Percentiles rank a stretch among this genome's conserved stretches.
phyloP scores from a whole-genome alignment of 2,797 vertebrate genomes.

The Malacoctenus gilli region DNA sequence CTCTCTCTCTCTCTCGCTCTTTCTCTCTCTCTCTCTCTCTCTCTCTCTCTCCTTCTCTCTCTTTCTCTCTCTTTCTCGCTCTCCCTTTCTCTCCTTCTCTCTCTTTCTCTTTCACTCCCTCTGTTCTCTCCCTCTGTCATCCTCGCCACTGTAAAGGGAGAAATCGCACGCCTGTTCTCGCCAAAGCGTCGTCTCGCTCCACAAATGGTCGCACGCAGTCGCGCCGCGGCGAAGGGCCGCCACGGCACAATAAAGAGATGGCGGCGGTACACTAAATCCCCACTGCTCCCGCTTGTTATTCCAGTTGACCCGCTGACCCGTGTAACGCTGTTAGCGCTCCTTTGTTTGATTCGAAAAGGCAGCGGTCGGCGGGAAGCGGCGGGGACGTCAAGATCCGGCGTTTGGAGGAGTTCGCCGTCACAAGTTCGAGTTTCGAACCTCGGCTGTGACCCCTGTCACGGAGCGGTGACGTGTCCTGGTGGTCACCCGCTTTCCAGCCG shows the following conservation, averaged over 20 bases:
- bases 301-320: slow-evolving; percentile 49
- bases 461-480: too few species aligned
- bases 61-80: slow-evolving; percentile 41
- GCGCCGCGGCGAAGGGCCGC: slow-evolving; percentile 11
- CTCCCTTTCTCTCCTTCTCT: too few species aligned
- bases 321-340: slow-evolving; percentile 14
- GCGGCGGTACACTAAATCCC: slow-evolving; percentile 53
- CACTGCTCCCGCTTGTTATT: slow-evolving; percentile 53
- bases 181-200: slow-evolving; percentile 6
- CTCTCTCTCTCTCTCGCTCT: too few species aligned
- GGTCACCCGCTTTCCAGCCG: too few species aligned
- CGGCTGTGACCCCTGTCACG: too few species aligned
- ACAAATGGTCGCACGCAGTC: slow-evolving; percentile 12
- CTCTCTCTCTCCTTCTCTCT: slow-evolving; percentile 34
- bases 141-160: slow-evolving; percentile 31
- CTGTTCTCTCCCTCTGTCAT: slow-evolving; percentile 37
- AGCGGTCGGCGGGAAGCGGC: slow-evolving; percentile 22
- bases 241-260: slow-evolving; percentile 21
- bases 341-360: slow-evolving; percentile 42
- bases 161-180: slow-evolving; percentile 34
- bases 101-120: too few species aligned
- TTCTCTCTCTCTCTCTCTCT: too few species aligned
- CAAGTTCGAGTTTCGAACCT: too few species aligned
- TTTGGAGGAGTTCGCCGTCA: background rate
- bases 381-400: background rate